Evolutionary conservation across 2,888 invertebrate genomes (phyloP).

Genomic region (Eudemis profundana): DNA sequence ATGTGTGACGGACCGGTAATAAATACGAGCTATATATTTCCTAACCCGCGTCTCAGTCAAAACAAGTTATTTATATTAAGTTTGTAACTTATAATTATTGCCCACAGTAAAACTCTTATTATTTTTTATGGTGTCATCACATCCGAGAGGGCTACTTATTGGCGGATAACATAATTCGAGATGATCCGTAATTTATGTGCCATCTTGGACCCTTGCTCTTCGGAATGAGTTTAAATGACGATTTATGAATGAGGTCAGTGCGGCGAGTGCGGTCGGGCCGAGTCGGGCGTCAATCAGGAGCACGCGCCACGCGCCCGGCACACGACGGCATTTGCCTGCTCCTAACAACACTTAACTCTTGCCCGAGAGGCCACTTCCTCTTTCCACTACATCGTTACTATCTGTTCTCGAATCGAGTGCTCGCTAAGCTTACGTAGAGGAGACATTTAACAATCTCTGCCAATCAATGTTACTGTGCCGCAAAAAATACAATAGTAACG

Average conservation of each 20-base stretch:
- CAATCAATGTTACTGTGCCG: neutral
- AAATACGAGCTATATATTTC: constrained; percentile 31
- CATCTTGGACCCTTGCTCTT: constrained; percentile 68
- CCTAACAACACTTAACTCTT: constrained; percentile 44
- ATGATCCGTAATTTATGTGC: constrained; percentile 60
- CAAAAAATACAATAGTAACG: constrained; percentile 34
- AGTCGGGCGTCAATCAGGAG: constrained; percentile 63
- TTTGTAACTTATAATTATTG: constrained; percentile 40
- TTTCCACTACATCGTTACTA: constrained; percentile 42
- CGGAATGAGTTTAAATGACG: constrained; percentile 75
- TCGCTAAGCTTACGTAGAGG: constrained; percentile 41
- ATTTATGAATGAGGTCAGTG: constrained; percentile 83
- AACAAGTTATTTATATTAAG: constrained; percentile 38
- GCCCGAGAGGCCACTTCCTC: constrained; percentile 51
- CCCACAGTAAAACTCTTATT: constrained; percentile 28
- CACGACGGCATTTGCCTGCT: constrained; percentile 40
- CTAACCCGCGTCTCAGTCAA: constrained; percentile 32
- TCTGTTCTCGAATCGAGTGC: constrained; percentile 47
- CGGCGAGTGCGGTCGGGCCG: constrained; percentile 71
- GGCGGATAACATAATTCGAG: constrained; percentile 56
- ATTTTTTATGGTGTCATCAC: constrained; percentile 47
- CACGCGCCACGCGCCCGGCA: constrained; percentile 60
- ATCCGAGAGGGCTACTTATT: constrained; percentile 34
- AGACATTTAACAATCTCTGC: neutral
- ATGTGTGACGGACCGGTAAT: constrained; percentile 44